Evolutionary conservation across 2,113 vertebrate genomes (phyloP), one percentile per base, ranked within the genome.

Genomic region (Aphelocoma coerulescens): DNA sequence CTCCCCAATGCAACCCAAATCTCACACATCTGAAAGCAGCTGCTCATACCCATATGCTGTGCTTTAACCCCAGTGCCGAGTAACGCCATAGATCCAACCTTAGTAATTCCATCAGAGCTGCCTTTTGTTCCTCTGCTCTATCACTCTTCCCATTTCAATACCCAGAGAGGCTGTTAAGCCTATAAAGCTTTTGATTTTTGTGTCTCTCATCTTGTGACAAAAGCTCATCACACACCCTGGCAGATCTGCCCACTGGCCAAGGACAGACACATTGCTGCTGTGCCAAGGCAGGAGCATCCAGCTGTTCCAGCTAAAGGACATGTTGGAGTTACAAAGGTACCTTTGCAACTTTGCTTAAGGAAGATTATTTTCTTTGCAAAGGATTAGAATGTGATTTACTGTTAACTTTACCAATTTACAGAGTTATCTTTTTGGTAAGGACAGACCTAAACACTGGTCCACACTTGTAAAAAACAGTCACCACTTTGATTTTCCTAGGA

Each of bases 101-200:
- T 75, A 90, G 90, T 79, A 91, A 95, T 93, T 93, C 88, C 81
- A 49, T 58, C 67, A 79, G 87, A 82, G 43, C 89, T 86, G 57
- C 85, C 79, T 89, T 97, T 96, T 93, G 92, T 96, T 93, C 84
- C 82, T 71, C 37, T 71, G 72, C 94, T 96, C 96, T 96, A 88
- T 92, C 93, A 91, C 74, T 85, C 95, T 93, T 59, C 82, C 72
- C 73, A 89, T 65, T 90, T 63, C 69, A 86, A 84, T 93, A 94
- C 72, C 76, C 63, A 76, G 39, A 88, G 68, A 67, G 30, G 51
- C 75, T 92, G 43, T 69, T 96, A 94, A 96, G 79, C 91, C 96
- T 91, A 48, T 57, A 94, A 95, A 96, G 77, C 91, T 81, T 88
- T 92, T 89, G 75, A 90, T 88, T 95, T 91, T 89, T 80, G 69